Conservation (phyloP, 1,140 invertebrate genomes). For the Eufriesea mexicana region DNA sequence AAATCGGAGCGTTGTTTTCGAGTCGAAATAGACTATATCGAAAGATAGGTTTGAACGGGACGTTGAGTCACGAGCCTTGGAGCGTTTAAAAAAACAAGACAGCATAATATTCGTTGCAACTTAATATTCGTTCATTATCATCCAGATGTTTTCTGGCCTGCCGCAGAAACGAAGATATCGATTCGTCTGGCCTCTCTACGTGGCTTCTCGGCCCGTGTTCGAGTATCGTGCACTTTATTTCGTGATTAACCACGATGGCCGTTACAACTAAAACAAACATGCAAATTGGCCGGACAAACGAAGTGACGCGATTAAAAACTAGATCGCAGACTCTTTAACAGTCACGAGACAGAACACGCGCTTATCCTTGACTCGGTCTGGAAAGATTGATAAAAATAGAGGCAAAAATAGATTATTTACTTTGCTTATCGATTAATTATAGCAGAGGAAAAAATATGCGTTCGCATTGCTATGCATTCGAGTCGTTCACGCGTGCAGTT, state of each 20-base stretch:
- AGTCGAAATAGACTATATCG: not conserved
- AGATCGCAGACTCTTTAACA: constrained; percentile 20
- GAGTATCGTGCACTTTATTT: constrained; percentile 9
- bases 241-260: constrained; percentile 4
- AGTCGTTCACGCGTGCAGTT: too few relatives aligned
- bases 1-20: not conserved
- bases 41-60: not conserved
- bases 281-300: not conserved
- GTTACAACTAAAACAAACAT: constrained; percentile 18
- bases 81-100: constrained; percentile 2
- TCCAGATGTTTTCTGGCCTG: not conserved
- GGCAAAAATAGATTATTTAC: constrained; percentile 20
- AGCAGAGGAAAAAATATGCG: not conserved
- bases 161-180: constrained; percentile 36
- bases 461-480: too few relatives aligned
- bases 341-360: constrained; percentile 8
- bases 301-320: not conserved
- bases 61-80: not conserved
- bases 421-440: constrained; percentile 14
- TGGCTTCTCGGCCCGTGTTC: not conserved
- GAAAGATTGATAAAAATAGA: constrained; percentile 32
- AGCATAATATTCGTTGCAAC: not conserved
- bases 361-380: constrained; percentile 4
- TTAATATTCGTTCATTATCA: constrained; percentile 30
- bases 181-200: not conserved